A percentile compares a stretch with the other conserved stretches of the same genome.
phyloP scores from a whole-genome alignment of 2,113 vertebrate genomes.

The Clarias gariepinus region DNA sequence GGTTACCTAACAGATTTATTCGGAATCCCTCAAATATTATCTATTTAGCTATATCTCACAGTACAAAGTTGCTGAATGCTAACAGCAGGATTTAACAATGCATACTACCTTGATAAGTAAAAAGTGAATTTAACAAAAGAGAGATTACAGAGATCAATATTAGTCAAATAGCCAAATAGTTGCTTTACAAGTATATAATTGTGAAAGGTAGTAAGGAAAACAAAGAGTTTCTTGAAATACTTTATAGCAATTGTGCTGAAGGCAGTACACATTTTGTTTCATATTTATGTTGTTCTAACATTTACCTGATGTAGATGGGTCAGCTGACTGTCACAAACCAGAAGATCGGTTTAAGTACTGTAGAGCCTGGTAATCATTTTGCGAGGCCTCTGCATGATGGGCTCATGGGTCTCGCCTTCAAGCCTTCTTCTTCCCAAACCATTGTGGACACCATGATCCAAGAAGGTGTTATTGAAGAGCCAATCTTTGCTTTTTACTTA shows the following conservation, averaged over 20 bases:
- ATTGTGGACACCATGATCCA: constrained; percentile 41
- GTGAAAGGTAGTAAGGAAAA: background rate
- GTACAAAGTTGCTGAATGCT: background rate
- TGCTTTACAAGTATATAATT: background rate
- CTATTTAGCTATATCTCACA: background rate
- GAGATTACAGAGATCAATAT: background rate
- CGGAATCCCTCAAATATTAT: background rate
- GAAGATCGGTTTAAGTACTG: constrained; percentile 49
- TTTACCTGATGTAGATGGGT: constrained; percentile 37
- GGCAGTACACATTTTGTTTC: no score
- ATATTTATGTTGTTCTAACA: background rate
- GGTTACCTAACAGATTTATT: background rate
- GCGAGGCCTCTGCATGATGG: constrained; percentile 35
- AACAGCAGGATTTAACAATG: background rate
- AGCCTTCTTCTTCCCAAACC: background rate
- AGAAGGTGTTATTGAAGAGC: constrained; percentile 35
- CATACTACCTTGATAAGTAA: background rate
- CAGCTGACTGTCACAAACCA: constrained; percentile 43
- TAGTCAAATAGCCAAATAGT: background rate
- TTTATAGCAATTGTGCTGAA: background rate
- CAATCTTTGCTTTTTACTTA: constrained; percentile 35
- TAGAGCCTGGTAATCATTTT: constrained; percentile 44
- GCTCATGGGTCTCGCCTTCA: constrained; percentile 33
- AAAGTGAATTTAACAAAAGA: background rate
- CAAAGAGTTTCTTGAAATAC: no score